Evolutionary conservation across 2,888 invertebrate species (phyloP).

Genomic region (Crocallis elinguaria): DNA sequence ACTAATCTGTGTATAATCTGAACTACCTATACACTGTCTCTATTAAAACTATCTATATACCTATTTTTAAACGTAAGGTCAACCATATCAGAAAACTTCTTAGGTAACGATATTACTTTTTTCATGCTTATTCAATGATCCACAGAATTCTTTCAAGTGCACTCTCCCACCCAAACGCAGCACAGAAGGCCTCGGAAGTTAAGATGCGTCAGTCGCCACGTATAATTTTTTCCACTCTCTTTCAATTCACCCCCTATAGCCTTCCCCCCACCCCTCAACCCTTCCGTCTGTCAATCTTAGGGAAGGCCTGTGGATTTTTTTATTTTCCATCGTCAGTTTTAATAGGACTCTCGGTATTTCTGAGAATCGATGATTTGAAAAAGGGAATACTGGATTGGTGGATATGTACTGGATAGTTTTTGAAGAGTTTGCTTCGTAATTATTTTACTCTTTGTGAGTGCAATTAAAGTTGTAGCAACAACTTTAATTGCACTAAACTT

Average conservation of each 20-base stretch:
- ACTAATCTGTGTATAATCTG: no score
- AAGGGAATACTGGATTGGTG: constrained; percentile 44
- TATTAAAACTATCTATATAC: no score
- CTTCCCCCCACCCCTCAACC: constrained; percentile 66
- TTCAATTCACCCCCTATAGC: constrained; percentile 72
- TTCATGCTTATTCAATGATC: no score
- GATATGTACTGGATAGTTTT: no score
- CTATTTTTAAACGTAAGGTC: no score
- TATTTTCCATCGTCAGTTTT: constrained; percentile 66
- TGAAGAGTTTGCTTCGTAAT: constrained; percentile 19
- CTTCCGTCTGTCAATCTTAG: constrained; percentile 84
- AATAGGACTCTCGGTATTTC: constrained; percentile 64
- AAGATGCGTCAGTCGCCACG: constrained; percentile 83
- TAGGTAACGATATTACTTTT: no score
- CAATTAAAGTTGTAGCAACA: no score
- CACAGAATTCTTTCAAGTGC: background rate
- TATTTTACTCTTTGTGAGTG: constrained; percentile 17
- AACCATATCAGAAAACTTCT: no score
- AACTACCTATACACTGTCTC: no score
- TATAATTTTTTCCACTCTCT: constrained; percentile 82
- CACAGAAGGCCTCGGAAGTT: constrained; percentile 75
- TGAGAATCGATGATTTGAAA: constrained; percentile 68
- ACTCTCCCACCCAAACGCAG: constrained; percentile 53
- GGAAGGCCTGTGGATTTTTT: constrained; percentile 71
- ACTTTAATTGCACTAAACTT: no score